Base-by-base conservation (phyloP, 2,888 invertebrate genomes). In the Neria commutata region DNA sequence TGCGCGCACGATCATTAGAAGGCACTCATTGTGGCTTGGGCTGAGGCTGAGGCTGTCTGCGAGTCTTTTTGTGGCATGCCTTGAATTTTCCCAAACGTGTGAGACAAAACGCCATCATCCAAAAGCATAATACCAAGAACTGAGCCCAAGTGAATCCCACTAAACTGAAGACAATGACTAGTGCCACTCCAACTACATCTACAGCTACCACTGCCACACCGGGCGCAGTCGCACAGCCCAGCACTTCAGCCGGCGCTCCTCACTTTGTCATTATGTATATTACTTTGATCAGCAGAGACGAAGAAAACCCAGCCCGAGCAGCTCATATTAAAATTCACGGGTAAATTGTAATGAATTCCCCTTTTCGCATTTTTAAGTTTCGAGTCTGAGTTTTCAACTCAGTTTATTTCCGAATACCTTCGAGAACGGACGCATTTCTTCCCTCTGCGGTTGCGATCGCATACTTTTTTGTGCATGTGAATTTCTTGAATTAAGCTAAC, bases 321-420 rank as follows among this genome's bases (percentile, higher is more conserved):
- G 11, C 29, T 29, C 6, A 17, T n/a, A 42, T 42, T 42, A 26
- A 55, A 40, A 42, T 56, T 45, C 50, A 50, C 25, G 51, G 56
- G 56, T 16, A 23, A 34, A 42, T 25, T 46, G 34, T 46, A n/a
- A n/a, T 26, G n/a, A 34, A 17, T 46, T 49, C 46, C 56, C 50
- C 29, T 49, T 49, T 49, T 47, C 11, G 17, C 19, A 42, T 42
- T 42, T 42, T 19, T 19, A 42, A 29, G 29, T 8, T 29, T 29
- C 29, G n/a, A n/a, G n/a, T n/a, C n/a, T n/a, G n/a, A 29, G 29
- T 11, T 6, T 29, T 6, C 11, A 58, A 50, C 62, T 80, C 70
- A 79, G 79, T 79, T 75, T 68, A 78, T 72, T 78, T 79, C 73
- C 71, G 76, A 69, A 72, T 74, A 75, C 75, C 76, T 74, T 74